Evolutionary conservation across 23 tunicate species (phyloP), one percentile per base, ranked within the genome.

Genomic region (Trididemnum miniatum): DNA sequence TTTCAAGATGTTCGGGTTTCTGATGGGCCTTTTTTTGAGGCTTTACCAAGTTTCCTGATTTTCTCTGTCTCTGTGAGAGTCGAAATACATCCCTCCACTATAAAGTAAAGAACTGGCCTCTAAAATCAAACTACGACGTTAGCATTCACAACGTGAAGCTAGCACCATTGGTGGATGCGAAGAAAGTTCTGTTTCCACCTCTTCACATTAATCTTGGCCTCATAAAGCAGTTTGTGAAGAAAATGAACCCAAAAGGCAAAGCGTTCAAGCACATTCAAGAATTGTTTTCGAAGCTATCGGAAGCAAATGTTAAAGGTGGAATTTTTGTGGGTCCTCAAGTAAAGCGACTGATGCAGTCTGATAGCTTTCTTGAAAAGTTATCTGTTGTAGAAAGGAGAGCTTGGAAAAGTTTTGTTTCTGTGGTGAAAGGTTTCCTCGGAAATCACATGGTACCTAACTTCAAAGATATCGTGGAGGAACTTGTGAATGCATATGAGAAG

Each of bases 231-330:
- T 77, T 77, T 77, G 82, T 77, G 3, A 77, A 77, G 25, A 35
- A 77, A 54, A 35, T 52, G 36, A 32, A 77, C 82, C 26, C 82
- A 77, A 67, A 77, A 36, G 67, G 82, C 54, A 67, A 77, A 2
- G 82, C 82, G 54, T 77, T 54, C 67, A 77, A 77, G 82, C 36
- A 77, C 82, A 77, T 77, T 54, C 66, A 77, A 77, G 67, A 77
- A 67, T 36, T 52, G 67, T 77, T 77, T 54, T 67, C 82, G 31
- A 77, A 77, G 31, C 30, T 77, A 25, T 77, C 67, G 27, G 82
- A 77, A 31, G 82, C 82, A 51, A 77, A 77, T 27, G 31, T 77
- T 67, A 77, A 77, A 77, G 82, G 67, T 77, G 82, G 82, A 54
- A 36, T 80, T n/a, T 80, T 64, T 64, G 76, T 65, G 73, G 84